Percentiles rank a stretch among this genome's conserved stretches.
Conservation (phyloP, 2,888 invertebrate genomes). For the Drosophila leonis region DNA sequence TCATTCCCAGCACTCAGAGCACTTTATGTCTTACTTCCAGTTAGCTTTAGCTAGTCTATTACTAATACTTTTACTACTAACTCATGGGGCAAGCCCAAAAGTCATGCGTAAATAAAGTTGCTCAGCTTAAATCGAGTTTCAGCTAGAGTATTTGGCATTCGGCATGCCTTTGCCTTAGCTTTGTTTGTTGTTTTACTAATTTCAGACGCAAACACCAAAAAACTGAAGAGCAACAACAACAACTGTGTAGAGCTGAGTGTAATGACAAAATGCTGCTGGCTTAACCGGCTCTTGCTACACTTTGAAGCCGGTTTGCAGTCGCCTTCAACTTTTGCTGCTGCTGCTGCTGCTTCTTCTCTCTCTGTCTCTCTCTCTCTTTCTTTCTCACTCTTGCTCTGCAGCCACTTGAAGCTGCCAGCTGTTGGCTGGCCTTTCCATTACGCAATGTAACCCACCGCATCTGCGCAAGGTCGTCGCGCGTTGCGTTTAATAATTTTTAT, state of each 20-base stretch:
- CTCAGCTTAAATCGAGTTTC: too few relatives aligned
- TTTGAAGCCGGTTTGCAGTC: constrained; percentile 63
- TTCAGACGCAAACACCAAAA: constrained; percentile 26
- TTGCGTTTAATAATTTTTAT: constrained; percentile 57
- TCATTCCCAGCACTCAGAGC: too few relatives aligned
- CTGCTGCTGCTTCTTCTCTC: constrained; percentile 5
- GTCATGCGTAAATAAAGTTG: too few relatives aligned
- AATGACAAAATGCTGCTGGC: constrained; percentile 49
- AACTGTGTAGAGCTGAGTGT: constrained; percentile 6
- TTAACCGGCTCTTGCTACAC: constrained; percentile 61
- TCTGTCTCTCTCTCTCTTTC: neutral
- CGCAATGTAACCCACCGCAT: constrained; percentile 74
- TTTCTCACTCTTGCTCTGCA: neutral
- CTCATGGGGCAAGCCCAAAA: too few relatives aligned
- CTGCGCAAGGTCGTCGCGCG: constrained; percentile 64
- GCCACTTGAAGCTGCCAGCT: constrained; percentile 29
- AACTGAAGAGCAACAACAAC: constrained; percentile 4
- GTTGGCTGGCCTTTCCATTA: constrained; percentile 53
- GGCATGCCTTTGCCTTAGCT: neutral
- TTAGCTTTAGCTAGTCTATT: too few relatives aligned
- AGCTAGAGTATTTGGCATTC: neutral
- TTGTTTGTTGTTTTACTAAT: constrained; percentile 45
- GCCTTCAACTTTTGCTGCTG: constrained; percentile 17
- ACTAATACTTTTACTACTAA: too few relatives aligned
- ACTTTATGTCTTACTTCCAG: too few relatives aligned